Conservation (phyloP, 2,113 vertebrate species). For the Ailuropoda melanoleuca region DNA sequence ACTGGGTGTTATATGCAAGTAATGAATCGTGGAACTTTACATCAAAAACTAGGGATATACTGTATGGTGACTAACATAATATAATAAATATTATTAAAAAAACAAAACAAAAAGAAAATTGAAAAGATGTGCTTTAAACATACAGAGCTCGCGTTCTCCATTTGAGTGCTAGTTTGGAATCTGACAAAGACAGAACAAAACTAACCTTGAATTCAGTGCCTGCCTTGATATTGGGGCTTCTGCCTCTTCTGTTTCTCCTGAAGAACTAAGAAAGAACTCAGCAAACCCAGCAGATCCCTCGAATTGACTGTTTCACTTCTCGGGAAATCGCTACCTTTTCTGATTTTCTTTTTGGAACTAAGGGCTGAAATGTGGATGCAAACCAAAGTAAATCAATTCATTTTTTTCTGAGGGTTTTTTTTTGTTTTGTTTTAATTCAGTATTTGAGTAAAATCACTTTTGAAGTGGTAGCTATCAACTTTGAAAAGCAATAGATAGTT, state of each 20-base stretch:
- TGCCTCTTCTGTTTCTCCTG: background rate
- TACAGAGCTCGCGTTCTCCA: conserved; percentile 50
- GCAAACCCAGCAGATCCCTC: conserved; percentile 43
- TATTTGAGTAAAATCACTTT: conserved; percentile 70
- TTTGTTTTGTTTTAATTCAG: background rate
- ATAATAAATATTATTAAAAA: too few relatives aligned
- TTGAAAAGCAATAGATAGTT: conserved; percentile 80
- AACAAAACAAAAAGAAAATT: conserved; percentile 27
- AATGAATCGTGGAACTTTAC: too few relatives aligned
- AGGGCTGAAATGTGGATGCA: conserved; percentile 79
- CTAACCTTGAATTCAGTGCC: background rate
- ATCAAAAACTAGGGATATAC: too few relatives aligned
- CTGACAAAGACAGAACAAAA: background rate
- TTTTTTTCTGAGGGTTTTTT: conserved; percentile 63
- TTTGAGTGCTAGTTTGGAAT: conserved; percentile 21
- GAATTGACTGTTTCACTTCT: conserved; percentile 63
- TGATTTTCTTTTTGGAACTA: conserved; percentile 71
- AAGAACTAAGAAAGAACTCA: background rate
- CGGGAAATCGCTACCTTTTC: conserved; percentile 78
- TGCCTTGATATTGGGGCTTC: background rate
- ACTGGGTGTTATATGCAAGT: too few relatives aligned
- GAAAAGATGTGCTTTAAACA: conserved; percentile 68
- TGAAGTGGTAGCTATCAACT: conserved; percentile 81
- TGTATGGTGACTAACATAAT: too few relatives aligned
- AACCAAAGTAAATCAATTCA: conserved; percentile 78